A percentile compares a stretch with the other conserved stretches of the same genome.
phyloP scores from a whole-genome alignment of 2,113 vertebrate genomes.

The Podarcis cretensis region DNA sequence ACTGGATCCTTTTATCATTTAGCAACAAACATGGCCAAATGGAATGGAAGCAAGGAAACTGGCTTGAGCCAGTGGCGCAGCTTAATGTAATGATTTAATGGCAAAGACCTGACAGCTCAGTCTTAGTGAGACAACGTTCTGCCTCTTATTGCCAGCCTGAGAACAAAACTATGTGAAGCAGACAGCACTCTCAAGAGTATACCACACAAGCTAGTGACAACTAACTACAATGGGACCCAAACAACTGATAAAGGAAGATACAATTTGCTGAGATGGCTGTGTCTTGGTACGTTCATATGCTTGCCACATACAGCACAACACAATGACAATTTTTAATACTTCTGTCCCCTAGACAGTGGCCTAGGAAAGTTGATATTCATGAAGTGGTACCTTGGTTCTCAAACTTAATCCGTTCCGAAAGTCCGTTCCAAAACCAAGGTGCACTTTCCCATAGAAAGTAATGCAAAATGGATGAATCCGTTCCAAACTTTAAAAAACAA shows the following conservation, averaged over 20 bases:
- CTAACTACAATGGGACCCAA: neutral
- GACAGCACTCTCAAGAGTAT: neutral
- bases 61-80: neutral
- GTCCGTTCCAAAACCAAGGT: too few species aligned
- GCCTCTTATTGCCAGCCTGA: neutral
- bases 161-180: neutral
- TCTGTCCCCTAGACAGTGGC: neutral
- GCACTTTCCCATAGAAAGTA: too few species aligned
- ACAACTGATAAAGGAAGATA: neutral
- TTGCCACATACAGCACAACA: neutral
- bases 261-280: neutral
- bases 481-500: too few species aligned
- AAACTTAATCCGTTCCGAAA: too few species aligned
- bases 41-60: neutral
- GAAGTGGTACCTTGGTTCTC: too few species aligned
- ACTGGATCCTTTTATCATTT: neutral
- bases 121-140: neutral
- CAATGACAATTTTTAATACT: neutral
- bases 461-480: too few species aligned
- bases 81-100: neutral
- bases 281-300: neutral
- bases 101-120: neutral
- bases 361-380: neutral
- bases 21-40: neutral
- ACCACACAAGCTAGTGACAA: neutral